Evolutionary conservation across 2,113 vertebrate genomes (phyloP).

Genomic region (Eublepharis macularius): DNA sequence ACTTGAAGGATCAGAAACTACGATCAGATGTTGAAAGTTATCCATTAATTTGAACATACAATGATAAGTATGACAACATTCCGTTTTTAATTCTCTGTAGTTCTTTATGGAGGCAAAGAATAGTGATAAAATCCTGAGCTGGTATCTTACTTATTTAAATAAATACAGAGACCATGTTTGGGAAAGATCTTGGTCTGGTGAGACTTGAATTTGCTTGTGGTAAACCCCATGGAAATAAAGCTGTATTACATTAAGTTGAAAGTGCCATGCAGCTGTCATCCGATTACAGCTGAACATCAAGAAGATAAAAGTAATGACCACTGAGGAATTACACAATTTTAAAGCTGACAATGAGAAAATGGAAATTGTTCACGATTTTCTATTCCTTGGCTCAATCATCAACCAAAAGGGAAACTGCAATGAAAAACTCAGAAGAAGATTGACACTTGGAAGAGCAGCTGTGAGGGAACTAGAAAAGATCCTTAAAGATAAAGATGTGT

Average conservation of each 20-base stretch:
- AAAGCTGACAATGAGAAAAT: no score
- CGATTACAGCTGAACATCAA: no score
- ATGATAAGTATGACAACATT: background rate
- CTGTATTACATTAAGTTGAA: background rate
- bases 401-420: no score
- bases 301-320: no score
- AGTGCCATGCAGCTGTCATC: no score
- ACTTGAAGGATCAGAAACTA: background rate
- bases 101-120: background rate
- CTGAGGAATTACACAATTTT: no score
- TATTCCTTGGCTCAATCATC: no score
- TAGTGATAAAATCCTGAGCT: background rate
- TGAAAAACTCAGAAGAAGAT: no score
- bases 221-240: background rate
- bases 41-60: background rate
- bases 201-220: background rate
- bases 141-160: background rate
- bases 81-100: background rate
- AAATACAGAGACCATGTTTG: background rate
- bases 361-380: no score
- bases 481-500: no score
- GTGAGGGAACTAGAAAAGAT: no score
- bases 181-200: background rate
- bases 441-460: no score
- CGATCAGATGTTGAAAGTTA: background rate